Evolutionary conservation across 2,888 invertebrate genomes (phyloP).

Genomic region (Drosophila histrio): DNA sequence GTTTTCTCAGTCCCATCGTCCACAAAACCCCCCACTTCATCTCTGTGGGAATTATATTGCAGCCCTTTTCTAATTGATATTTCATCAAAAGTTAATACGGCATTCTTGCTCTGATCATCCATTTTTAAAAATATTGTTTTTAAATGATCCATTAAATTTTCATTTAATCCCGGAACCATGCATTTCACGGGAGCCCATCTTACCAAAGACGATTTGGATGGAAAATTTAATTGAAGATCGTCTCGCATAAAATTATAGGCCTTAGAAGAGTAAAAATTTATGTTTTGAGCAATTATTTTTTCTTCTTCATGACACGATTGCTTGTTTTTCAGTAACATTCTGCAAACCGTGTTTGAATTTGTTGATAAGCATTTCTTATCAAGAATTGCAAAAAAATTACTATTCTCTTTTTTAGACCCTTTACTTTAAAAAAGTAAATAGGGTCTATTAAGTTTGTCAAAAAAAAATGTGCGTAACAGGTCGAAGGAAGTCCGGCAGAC

Average conservation of each 20-base stretch:
- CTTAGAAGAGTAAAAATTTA: not conserved
- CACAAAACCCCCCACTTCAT: constrained; percentile 6
- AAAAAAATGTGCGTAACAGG: too few species aligned
- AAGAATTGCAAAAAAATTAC: not conserved
- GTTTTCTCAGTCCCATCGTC: not conserved
- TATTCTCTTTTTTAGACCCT: too few species aligned
- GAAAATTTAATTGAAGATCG: not conserved
- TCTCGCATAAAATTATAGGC: constrained; percentile 7
- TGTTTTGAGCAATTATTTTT: not conserved
- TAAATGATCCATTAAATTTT: not conserved
- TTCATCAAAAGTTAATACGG: not conserved
- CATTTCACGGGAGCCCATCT: not conserved
- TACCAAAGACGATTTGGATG: not conserved
- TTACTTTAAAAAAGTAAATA: too few species aligned
- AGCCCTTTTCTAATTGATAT: not conserved
- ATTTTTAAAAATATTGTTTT: not conserved
- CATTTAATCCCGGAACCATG: not conserved
- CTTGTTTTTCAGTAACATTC: not conserved
- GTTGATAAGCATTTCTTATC: not conserved
- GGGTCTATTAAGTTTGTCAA: too few species aligned
- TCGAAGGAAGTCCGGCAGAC: too few species aligned
- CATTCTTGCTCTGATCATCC: not conserved
- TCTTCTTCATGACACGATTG: constrained; percentile 1
- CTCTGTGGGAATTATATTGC: constrained; percentile 3
- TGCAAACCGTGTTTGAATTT: not conserved